Conservation (phyloP, 2,888 invertebrate genomes). For the Timandra comae region DNA sequence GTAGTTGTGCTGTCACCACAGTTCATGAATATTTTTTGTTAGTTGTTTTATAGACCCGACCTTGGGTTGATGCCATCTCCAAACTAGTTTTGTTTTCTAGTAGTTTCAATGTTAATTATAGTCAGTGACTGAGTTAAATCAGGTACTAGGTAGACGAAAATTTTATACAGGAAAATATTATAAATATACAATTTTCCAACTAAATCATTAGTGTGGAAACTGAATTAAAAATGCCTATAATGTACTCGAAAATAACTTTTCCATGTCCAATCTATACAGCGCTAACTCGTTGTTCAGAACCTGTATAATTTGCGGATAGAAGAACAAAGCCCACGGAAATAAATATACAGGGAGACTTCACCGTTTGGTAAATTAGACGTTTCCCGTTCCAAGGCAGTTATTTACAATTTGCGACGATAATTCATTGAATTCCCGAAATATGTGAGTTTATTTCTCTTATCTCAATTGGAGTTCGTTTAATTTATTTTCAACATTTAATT, state of each 20-base stretch:
- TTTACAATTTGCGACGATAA: slow-evolving; percentile 45
- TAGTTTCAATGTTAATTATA: too few species aligned
- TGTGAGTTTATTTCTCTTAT: slow-evolving; percentile 16
- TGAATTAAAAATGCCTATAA: too few species aligned
- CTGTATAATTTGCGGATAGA: slow-evolving; percentile 68
- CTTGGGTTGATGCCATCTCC: too few species aligned
- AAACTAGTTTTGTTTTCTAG: too few species aligned
- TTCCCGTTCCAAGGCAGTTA: slow-evolving; percentile 35
- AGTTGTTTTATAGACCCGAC: too few species aligned
- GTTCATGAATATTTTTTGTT: too few species aligned
- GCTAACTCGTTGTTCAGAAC: slow-evolving; percentile 20
- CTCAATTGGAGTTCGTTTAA: slow-evolving; percentile 1
- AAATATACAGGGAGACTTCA: slow-evolving; percentile 52
- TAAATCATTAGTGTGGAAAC: too few species aligned
- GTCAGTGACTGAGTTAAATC: too few species aligned
- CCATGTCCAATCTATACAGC: slow-evolving; percentile 5
- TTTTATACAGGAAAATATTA: too few species aligned
- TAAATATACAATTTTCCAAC: too few species aligned
- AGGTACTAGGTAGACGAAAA: too few species aligned
- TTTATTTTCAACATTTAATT: background rate
- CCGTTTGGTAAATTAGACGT: slow-evolving; percentile 43
- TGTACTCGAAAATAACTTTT: slow-evolving; percentile 1
- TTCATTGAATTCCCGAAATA: slow-evolving; percentile 44
- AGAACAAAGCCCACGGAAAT: slow-evolving; percentile 69
- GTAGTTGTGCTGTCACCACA: too few species aligned